Conservation (phyloP, 1,140 invertebrate species). For the Drosophila lacteicornis region DNA sequence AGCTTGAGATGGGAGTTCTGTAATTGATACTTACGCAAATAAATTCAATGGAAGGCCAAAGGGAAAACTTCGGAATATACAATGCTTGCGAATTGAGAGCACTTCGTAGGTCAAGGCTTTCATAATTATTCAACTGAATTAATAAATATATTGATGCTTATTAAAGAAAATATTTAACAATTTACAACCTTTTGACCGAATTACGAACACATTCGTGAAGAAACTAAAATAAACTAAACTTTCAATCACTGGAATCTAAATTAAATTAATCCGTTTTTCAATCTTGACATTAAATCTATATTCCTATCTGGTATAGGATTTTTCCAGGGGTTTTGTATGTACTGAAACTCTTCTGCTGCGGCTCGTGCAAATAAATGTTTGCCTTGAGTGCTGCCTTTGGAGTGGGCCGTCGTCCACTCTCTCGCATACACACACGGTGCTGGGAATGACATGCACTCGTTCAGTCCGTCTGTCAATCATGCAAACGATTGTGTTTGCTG, state of each 20-base stretch:
- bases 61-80: not conserved
- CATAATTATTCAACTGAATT: not conserved
- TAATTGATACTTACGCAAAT: too few species aligned
- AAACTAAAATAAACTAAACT: too few species aligned
- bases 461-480: constrained; percentile 63
- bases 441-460: constrained; percentile 64
- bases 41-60: too few species aligned
- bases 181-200: not conserved
- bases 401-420: constrained; percentile 41
- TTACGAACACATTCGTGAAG: too few species aligned
- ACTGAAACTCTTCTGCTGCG: constrained; percentile 9
- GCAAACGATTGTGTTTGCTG: constrained; percentile 39
- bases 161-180: not conserved
- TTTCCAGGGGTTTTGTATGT: constrained; percentile 9
- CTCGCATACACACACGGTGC: constrained; percentile 20
- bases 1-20: too few species aligned
- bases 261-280: not conserved
- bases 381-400: constrained; percentile 55
- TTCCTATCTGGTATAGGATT: constrained; percentile 18
- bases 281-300: not conserved
- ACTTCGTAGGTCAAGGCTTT: not conserved
- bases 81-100: not conserved
- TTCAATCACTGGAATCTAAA: not conserved
- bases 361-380: constrained; percentile 51
- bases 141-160: not conserved